Base-by-base conservation (phyloP, 1,140 invertebrate genomes). In the Danaus plexippus region DNA sequence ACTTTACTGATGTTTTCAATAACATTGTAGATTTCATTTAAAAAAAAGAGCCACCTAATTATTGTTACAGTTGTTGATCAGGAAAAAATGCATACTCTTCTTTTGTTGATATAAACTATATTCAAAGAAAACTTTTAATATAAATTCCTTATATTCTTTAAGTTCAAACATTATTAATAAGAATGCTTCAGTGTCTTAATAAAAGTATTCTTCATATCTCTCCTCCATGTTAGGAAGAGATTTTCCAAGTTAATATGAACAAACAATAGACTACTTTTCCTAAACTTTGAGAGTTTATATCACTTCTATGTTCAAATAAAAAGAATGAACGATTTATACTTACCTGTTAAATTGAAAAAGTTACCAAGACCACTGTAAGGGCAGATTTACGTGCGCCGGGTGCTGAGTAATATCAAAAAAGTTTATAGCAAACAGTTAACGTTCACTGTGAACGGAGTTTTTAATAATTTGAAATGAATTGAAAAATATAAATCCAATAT, bases 271-370 rank as follows among this genome's bases (percentile, higher is more conserved):
- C 64, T 59, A 54, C 62, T 54, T 52, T 58, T 65, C 66, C 66
- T 64, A 66, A 75, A 77, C 65, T 81, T 81, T 69, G 64, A 52
- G 71, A 83, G 77, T 82, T 84, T 80, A 80, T 82, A 77, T 84
- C 73, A 80, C 74, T 84, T 81, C 75, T 76, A 78, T 81, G 80
- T 80, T 79, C 78, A 79, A 83, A 84, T 86, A 84, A 83, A 85
- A 83, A 86, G 80, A 83, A 81, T 77, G 75, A 81, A 83, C 80
- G 80, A 84, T 86, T 84, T 86, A 84, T 86, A 73, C 80, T 82
- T 81, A 84, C 80, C 80, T 83, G 80, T 86, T 86, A 86, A 86
- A 86, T 86, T 86, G 83, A 86, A 86, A 86, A 86, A 86, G 80
- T 86, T 86, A 63, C 71, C 57, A 73, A 71, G 74, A 80, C 79